Evolutionary conservation across 2,888 invertebrate species (phyloP).

Genomic region (Synanthedon formicaeformis): DNA sequence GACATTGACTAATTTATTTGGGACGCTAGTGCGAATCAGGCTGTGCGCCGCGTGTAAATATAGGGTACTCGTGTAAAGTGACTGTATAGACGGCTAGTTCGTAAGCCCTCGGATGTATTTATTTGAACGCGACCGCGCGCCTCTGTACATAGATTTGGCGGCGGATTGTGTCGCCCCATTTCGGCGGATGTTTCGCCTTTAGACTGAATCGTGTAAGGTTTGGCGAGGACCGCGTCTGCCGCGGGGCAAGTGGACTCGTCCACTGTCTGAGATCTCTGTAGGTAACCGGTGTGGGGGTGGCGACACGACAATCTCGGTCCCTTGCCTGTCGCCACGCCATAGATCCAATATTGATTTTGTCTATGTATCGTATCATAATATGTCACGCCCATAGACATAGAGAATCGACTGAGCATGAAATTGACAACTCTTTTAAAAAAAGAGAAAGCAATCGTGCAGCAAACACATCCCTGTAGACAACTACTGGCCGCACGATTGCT

Average conservation of each 20-base stretch:
- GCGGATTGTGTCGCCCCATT: constrained; percentile 24
- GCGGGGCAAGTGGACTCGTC: constrained; percentile 49
- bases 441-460: too few relatives aligned
- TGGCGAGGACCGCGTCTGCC: constrained; percentile 35
- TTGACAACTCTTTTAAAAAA: too few relatives aligned
- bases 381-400: too few relatives aligned
- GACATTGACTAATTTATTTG: constrained; percentile 57
- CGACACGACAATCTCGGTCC: constrained; percentile 37
- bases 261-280: constrained; percentile 65
- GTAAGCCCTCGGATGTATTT: constrained; percentile 66
- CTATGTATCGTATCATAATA: background rate
- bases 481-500: too few relatives aligned
- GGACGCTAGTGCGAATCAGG: constrained; percentile 65
- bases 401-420: too few relatives aligned
- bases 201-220: constrained; percentile 1
- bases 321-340: constrained; percentile 25
- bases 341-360: background rate
- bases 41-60: constrained; percentile 70
- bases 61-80: constrained; percentile 64
- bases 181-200: constrained; percentile 38
- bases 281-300: constrained; percentile 36
- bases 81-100: constrained; percentile 66
- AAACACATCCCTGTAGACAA: too few relatives aligned
- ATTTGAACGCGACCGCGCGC: constrained; percentile 56
- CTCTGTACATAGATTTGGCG: constrained; percentile 48